These are phyloP conservation scores for Dryas iulia DNA, from an alignment of 1,140 invertebrate species.

Conservation along the genomic window DNA sequence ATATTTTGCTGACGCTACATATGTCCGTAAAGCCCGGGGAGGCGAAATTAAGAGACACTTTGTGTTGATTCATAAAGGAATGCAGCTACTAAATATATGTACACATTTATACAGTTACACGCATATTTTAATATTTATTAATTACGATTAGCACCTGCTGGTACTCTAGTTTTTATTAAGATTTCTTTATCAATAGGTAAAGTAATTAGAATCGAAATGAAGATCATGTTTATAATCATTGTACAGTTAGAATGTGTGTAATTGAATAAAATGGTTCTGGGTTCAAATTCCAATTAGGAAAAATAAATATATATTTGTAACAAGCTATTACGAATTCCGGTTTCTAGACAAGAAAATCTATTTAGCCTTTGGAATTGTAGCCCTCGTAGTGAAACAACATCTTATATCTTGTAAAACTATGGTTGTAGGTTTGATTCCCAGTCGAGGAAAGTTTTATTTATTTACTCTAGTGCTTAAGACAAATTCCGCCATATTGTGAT, in stretches of 20 bases:
- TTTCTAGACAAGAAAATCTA: too few relatives aligned
- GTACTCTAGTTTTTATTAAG: slow-evolving; percentile 1
- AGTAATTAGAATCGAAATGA: neutral
- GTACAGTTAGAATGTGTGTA: neutral
- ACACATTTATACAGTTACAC: neutral
- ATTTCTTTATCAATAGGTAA: neutral
- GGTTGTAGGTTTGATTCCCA: too few relatives aligned
- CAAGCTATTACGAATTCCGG: too few relatives aligned
- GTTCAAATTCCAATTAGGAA: neutral
- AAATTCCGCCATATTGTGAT: too few relatives aligned
- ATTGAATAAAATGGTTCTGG: neutral
- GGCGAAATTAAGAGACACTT: slow-evolving; percentile 75
- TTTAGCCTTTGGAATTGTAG: too few relatives aligned
- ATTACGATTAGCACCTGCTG: neutral
- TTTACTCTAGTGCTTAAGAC: too few relatives aligned
- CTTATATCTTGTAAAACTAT: too few relatives aligned
- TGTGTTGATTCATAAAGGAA: slow-evolving; percentile 66
- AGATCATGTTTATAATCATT: neutral
- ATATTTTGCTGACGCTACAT: slow-evolving; percentile 46
- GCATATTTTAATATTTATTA: slow-evolving; percentile 1
- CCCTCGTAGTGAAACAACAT: too few relatives aligned
- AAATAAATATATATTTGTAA: too few relatives aligned
- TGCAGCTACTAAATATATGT: slow-evolving; percentile 29
- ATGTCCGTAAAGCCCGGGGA: slow-evolving; percentile 60
- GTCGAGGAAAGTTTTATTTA: too few relatives aligned